Percentiles rank a stretch among this genome's conserved stretches.
Evolutionary conservation across 2,113 vertebrate genomes (phyloP).

Genomic region (Brienomyrus longianalis): DNA sequence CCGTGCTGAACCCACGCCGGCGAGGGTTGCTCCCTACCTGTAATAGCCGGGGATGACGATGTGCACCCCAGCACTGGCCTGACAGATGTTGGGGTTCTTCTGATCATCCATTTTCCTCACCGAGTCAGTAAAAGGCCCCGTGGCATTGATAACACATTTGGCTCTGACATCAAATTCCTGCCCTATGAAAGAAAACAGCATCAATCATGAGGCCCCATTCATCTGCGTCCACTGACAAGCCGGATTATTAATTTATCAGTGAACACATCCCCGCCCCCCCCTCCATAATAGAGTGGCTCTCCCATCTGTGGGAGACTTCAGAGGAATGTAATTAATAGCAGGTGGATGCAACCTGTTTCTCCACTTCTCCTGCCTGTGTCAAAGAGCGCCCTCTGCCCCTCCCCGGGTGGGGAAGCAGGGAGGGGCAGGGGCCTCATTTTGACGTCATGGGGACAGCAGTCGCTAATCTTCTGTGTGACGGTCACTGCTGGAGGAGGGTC

Average conservation of each 20-base stretch:
- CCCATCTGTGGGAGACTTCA: conserved; percentile 67
- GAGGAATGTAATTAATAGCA: conserved; percentile 74
- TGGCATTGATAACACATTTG: conserved; percentile 98
- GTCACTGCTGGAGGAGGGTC: conserved; percentile 37
- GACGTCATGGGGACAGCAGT: conserved; percentile 53
- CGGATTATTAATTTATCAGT: conserved; percentile 75
- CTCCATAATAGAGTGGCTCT: conserved; percentile 57
- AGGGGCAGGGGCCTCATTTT: conserved; percentile 54
- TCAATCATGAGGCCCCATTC: conserved; percentile 73
- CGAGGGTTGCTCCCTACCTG: conserved; percentile 62
- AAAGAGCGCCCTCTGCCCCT: conserved; percentile 51
- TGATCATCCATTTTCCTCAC: conserved; percentile 87
- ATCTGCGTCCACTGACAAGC: conserved; percentile 65
- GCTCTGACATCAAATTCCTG: conserved; percentile 95
- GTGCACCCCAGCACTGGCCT: conserved; percentile 78
- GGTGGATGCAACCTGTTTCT: conserved; percentile 72
- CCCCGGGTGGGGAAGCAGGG: neutral
- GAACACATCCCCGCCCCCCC: conserved; percentile 51
- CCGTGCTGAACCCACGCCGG: neutral
- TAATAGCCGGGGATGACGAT: conserved; percentile 84
- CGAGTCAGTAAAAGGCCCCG: conserved; percentile 85
- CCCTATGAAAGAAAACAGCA: conserved; percentile 88
- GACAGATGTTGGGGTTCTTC: conserved; percentile 76
- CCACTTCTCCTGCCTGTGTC: conserved; percentile 64
- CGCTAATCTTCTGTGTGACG: conserved; percentile 58